A percentile compares a stretch with the other conserved stretches of the same genome.
These are phyloP conservation scores for Pristionchus exspectatus DNA, from an alignment of 2,888 invertebrate genomes.

Conservation along the genomic window DNA sequence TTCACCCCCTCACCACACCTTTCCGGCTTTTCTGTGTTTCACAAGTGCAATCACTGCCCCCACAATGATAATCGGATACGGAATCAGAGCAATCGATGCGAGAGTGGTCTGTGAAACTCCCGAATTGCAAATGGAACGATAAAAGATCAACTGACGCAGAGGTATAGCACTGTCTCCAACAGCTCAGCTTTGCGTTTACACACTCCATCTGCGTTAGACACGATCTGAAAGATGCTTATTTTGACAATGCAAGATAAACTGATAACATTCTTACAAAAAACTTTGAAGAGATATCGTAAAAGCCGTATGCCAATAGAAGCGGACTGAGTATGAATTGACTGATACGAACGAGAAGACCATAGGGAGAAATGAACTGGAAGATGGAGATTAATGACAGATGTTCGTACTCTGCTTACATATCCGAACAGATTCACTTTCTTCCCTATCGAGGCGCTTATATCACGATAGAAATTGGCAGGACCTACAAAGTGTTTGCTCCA, in stretches of 20 bases:
- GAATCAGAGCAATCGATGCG: background rate
- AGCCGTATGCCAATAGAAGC: background rate
- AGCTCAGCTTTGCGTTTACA: background rate
- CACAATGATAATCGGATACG: background rate
- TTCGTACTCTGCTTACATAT: background rate
- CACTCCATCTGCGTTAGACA: background rate
- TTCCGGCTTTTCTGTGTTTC: background rate
- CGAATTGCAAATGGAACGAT: background rate
- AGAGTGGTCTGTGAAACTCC: background rate
- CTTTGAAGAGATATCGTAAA: background rate
- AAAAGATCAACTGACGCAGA: background rate
- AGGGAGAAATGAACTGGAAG: background rate
- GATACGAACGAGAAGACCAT: background rate
- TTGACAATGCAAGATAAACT: no score
- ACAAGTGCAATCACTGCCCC: background rate
- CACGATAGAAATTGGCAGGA: conserved; percentile 6
- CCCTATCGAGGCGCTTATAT: conserved; percentile 13
- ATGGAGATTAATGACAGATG: no score
- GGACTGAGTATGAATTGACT: conserved; percentile 5
- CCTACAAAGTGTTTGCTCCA: background rate
- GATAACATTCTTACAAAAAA: no score
- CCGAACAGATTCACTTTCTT: conserved; percentile 24
- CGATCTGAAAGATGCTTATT: no score
- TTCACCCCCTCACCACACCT: background rate
- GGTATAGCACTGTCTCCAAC: background rate